These are phyloP conservation scores for Leptarthrus brevirostris DNA, from an alignment of 2,888 invertebrate species.

Conservation along the genomic window DNA sequence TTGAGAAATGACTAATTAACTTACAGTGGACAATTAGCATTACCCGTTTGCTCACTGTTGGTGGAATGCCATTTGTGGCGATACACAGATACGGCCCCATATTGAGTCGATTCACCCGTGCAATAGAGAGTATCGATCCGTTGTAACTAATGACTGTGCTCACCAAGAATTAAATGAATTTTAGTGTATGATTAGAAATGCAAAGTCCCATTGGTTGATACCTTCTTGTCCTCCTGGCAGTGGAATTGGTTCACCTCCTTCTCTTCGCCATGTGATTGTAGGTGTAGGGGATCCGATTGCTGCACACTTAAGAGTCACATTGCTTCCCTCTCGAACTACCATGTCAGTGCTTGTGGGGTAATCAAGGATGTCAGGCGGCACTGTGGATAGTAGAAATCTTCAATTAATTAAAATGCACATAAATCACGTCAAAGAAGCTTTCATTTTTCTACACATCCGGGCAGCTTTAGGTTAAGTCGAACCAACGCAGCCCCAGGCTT, in stretches of 20 bases:
- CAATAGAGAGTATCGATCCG: constrained; percentile 78
- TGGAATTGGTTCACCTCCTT: constrained; percentile 81
- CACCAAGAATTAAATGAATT: constrained; percentile 15
- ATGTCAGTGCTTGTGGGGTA: constrained; percentile 86
- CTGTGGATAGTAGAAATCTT: constrained; percentile 66
- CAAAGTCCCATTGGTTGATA: constrained; percentile 63
- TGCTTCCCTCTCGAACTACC: constrained; percentile 87
- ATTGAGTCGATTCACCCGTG: constrained; percentile 78
- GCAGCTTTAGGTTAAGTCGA: neutral
- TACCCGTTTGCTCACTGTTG: constrained; percentile 82
- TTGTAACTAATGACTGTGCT: constrained; percentile 73
- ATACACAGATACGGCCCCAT: constrained; percentile 87
- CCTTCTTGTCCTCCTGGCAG: constrained; percentile 77
- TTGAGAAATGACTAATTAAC: constrained; percentile 63
- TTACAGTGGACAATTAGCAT: constrained; percentile 87
- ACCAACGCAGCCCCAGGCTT: neutral
- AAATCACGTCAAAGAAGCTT: constrained; percentile 53
- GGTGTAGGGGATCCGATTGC: constrained; percentile 91
- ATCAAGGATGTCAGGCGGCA: constrained; percentile 87
- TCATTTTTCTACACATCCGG: constrained; percentile 14
- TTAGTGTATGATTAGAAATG: constrained; percentile 31
- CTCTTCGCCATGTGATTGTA: constrained; percentile 87
- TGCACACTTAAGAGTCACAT: constrained; percentile 86
- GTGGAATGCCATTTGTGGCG: constrained; percentile 85
- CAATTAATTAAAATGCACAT: constrained; percentile 56